These are phyloP conservation scores for Alauda arvensis DNA, from an alignment of 2,797 vertebrate species.

Conservation along the genomic window DNA sequence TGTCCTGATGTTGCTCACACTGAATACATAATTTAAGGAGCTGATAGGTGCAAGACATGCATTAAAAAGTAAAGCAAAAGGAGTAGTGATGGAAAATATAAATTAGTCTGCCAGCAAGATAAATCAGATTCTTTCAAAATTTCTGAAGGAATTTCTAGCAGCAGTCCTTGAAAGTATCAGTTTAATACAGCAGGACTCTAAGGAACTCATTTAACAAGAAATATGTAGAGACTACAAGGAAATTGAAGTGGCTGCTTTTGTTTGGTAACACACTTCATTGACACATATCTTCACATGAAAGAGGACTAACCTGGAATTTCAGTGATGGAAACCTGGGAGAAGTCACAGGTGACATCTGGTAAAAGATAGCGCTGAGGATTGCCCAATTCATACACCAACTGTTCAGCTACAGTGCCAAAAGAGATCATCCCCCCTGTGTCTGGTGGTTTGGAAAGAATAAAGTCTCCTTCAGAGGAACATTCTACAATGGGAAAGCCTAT, in stretches of 20 bases:
- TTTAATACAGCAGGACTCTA: not conserved
- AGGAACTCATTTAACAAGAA: not conserved
- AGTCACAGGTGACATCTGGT: conserved; percentile 86
- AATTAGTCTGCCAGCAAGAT: not conserved
- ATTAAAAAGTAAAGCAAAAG: not conserved
- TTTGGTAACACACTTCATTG: not conserved
- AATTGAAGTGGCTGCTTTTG: not conserved
- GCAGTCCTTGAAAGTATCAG: not conserved
- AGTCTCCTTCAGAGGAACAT: conserved; percentile 78
- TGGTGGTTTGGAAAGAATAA: conserved; percentile 80
- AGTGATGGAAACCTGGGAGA: conserved; percentile 79
- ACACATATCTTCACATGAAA: not conserved
- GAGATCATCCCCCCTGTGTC: conserved; percentile 79
- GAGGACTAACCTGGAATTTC: conserved; percentile 79
- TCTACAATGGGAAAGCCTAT: conserved; percentile 85
- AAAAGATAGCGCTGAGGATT: conserved; percentile 81
- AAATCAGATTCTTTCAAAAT: not conserved
- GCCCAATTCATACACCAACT: conserved; percentile 85
- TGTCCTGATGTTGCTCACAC: not conserved
- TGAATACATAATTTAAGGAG: not conserved
- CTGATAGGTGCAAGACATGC: not conserved
- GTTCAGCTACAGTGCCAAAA: conserved; percentile 83
- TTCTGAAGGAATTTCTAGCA: not conserved
- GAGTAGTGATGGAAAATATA: not conserved
- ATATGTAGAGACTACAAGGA: not conserved